Evolutionary conservation across 2,888 invertebrate species (phyloP), one percentile per base, ranked within the genome.

Genomic region (Bursaphelenchus okinawaensis): DNA sequence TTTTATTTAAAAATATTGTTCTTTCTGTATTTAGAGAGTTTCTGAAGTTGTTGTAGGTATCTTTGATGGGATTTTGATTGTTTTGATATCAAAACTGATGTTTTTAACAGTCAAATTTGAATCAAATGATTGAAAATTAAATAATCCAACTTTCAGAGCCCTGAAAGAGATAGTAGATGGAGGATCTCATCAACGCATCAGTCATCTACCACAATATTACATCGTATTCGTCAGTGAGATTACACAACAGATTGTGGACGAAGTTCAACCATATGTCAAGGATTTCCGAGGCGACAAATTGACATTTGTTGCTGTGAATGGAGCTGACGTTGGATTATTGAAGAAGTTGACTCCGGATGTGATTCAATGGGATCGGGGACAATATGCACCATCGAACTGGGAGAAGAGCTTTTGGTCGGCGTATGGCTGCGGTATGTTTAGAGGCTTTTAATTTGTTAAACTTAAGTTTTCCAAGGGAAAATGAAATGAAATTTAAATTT

Each of bases 381-480:
- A 26, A 20, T n/a, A 59, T 20, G 26, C 40, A 1, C 60, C 60
- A 1, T 16, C 29, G n/a, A 52, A 59, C 52, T 59, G 60, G 60
- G 55, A 57, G 3, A 16, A 59, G n/a, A 20, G 40, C 3, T 59
- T 59, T 29, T 59, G 60, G 60, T 55, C 12, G 40, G 51, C 52
- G 2, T 59, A 59, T 29, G 60, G 60, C 9, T 59, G 60, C 19
- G 12, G 40, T 40, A 40, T 1, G 40, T n/a, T n/a, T n/a, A n/a
- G n/a, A n/a, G n/a, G n/a, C n/a, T n/a, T n/a, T n/a, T n/a, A n/a
- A n/a, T n/a, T n/a, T n/a, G n/a, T n/a, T n/a, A n/a, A n/a, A n/a
- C n/a, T n/a, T n/a, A n/a, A n/a, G n/a, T n/a, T n/a, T n/a, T n/a
- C n/a, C n/a, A n/a, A n/a, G n/a, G n/a, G n/a, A n/a, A n/a, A n/a